Evolutionary conservation across 2,888 invertebrate genomes (phyloP), one percentile per base, ranked within the genome.

Genomic region (Xanthostigma xanthostigma): DNA sequence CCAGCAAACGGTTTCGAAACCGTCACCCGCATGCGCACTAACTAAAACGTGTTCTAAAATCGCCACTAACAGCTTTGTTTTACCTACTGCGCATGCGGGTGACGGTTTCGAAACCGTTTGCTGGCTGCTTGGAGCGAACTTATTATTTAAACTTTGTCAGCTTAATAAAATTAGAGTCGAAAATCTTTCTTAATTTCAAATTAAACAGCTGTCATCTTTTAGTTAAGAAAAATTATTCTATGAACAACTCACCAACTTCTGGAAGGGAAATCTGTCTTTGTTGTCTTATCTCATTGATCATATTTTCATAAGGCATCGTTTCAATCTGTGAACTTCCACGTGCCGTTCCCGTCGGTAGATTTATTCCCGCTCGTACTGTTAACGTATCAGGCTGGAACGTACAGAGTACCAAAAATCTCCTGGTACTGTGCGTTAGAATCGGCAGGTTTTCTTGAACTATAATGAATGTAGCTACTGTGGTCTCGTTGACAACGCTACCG

Each of bases 401-500:
- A 60, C 88, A 88, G 11, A 87, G 73, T 2, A 88, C 87, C 46
- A 88, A 70, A 61, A 88, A 88, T 55, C 86, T 73, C 55, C 85
- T 67, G 1, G 85, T 85, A 59, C 84, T 84, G 63, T 88, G 87
- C 0, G 88, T 88, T 39, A 88, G 73, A 58, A 88, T 86, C 5
- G 85, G 84, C 49, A 85, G 67, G 65, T 85, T 87, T 64, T 88
- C 88, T 63, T 87, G 87, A 8, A 88, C 88, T 36, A 87, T 76
- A 34, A 88, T 84, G 61, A 85, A 86, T 0, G 85, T 86, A 40
- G 86, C 84, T 27, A 87, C 86, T 0, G 84, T 83, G 17, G 85
- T 84, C 44, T 81, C 81, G 57, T 86, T 85, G 34, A 85, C 80
- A 57, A 77, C 72, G 42, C 84, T 84, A 42, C 84, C 84, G 58